Conservation (phyloP, 2,797 vertebrate species). For the Spheniscus humboldti region DNA sequence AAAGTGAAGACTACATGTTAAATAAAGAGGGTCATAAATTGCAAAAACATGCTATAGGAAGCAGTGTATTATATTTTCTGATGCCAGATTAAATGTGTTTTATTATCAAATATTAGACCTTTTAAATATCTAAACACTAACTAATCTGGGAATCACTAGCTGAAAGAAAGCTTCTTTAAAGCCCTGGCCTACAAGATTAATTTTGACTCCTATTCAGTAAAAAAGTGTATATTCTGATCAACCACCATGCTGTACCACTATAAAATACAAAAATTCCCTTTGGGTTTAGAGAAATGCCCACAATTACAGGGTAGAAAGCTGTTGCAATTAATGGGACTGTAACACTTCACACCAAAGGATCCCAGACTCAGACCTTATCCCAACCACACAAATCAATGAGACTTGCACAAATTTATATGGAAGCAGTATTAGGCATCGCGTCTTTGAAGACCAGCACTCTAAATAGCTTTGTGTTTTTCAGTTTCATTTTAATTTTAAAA, state of each 20-base stretch:
- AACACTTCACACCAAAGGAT: not conserved
- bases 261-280: not conserved
- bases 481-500: conserved; percentile 10
- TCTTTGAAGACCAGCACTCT: not conserved
- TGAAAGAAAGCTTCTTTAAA: conserved; percentile 53
- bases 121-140: conserved; percentile 64
- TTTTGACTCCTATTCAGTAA: conserved; percentile 44
- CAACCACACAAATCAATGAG: not conserved
- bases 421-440: rapidly evolving
- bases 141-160: conserved; percentile 65
- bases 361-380: not conserved
- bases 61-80: not conserved
- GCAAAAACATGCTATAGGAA: not conserved
- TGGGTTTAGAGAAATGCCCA: not conserved
- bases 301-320: not conserved
- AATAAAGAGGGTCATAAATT: not conserved
- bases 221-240: conserved; percentile 4
- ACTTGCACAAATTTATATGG: not conserved
- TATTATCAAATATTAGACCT: conserved; percentile 61
- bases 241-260: not conserved
- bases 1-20: not conserved
- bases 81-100: conserved; percentile 57
- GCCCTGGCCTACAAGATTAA: not conserved
- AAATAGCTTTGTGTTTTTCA: not conserved
- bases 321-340: not conserved